Evolutionary conservation across 2,888 invertebrate species (phyloP), one percentile per base, ranked within the genome.

Genomic region (Pristionchus exspectatus): DNA sequence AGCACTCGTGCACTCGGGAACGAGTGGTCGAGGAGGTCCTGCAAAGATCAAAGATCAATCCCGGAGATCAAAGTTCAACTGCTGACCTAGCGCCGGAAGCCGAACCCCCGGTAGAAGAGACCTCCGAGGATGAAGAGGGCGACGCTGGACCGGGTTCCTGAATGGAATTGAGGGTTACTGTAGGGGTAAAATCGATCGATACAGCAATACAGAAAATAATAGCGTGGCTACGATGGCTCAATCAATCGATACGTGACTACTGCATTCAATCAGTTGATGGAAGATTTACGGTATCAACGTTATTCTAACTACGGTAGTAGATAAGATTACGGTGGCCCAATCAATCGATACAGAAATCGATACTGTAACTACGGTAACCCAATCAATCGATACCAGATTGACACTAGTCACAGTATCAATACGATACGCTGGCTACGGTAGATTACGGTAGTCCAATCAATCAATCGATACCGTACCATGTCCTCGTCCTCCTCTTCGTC

Each of bases 121-220:
- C 87, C 24, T 87, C 87, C 0, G 87, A 87, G 18, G 87, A 87
- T 27, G 92, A 92, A 0, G 91, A 92, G 69, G 91, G 90, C 27
- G 93, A 92, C 54, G 91, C 91, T 9, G 92, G 91, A 33, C 92
- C 93, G 50, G 91, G 91, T 14, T 92, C 91, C 50, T 87, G 87
- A 1, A 87, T 12, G 12, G 84, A 85, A 50, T n/a, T 18, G 9
- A 50, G 27, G 81, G 50, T 81, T 81, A 81, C 81, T 33, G 74
- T 74, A 38, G 38, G 9, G 44, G 44, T 9, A 9, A 50, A 50
- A 50, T 50, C 44, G 12, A 10, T 50, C 4, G 44, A 50, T 50
- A 10, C 44, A 1, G 44, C 9, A 50, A 50, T n/a, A n/a, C n/a
- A n/a, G n/a, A n/a, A n/a, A n/a, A n/a, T n/a, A n/a, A n/a, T n/a